Evolutionary conservation across 2,113 vertebrate genomes (phyloP).

Genomic region (pig (Sus scrofa)): DNA sequence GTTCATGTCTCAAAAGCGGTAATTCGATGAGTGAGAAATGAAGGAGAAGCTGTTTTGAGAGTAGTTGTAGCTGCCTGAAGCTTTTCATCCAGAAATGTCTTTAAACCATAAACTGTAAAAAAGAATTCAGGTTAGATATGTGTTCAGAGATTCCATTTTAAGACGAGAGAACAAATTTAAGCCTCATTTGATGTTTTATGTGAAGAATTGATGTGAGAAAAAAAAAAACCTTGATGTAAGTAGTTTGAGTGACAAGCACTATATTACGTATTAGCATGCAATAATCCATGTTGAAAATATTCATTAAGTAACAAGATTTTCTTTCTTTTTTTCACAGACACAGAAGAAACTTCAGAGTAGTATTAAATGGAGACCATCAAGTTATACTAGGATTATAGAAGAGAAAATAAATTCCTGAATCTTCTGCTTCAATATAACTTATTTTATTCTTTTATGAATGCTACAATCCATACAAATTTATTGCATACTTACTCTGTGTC

Average conservation of each 20-base stretch:
- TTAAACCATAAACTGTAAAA: not conserved
- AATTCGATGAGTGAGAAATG: not conserved
- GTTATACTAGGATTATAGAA: not conserved
- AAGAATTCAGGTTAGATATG: not conserved
- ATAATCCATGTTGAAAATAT: not conserved
- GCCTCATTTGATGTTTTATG: not conserved
- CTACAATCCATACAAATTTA: not conserved
- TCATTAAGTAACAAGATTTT: not conserved
- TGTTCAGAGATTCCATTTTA: constrained; percentile 21
- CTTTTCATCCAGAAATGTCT: constrained; percentile 10
- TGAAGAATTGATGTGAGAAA: not conserved
- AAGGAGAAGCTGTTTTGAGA: not conserved
- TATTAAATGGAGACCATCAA: not conserved
- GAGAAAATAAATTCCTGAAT: not conserved
- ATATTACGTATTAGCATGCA: not conserved
- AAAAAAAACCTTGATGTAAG: not conserved
- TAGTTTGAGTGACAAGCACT: not conserved
- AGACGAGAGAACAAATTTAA: not conserved
- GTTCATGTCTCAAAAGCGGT: not conserved
- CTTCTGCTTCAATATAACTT: not conserved
- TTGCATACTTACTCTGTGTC: too few relatives aligned
- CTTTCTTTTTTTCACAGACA: not conserved
- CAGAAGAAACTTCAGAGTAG: not conserved
- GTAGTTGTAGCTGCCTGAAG: not conserved
- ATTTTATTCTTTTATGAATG: not conserved